phyloP scores from a whole-genome alignment of 2,888 invertebrate species.

The Mycogona germanica region DNA sequence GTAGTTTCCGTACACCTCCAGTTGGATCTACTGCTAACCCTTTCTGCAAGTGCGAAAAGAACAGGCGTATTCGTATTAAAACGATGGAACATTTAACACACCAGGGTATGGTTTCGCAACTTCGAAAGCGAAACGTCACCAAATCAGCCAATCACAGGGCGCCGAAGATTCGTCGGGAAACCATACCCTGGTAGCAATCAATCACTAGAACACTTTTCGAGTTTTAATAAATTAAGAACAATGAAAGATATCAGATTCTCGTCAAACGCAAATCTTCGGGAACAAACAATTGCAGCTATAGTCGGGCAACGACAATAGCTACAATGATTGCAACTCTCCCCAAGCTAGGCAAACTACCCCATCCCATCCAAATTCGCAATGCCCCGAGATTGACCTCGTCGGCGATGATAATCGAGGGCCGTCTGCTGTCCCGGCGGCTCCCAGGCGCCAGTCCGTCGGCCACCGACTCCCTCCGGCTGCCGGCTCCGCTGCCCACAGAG shows the following conservation, averaged over 20 bases:
- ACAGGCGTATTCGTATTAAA: not conserved
- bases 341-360: not conserved
- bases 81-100: too few relatives aligned
- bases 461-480: conserved; percentile 61
- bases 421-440: conserved; percentile 37
- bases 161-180: too few relatives aligned
- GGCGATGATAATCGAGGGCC: conserved; percentile 82
- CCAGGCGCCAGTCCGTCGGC: conserved; percentile 10
- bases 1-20: conserved; percentile 26
- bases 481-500: conserved; percentile 51
- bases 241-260: not conserved
- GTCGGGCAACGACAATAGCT: too few relatives aligned
- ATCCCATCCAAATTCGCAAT: not conserved
- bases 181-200: too few relatives aligned
- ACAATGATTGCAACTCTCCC: too few relatives aligned
- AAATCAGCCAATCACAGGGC: too few relatives aligned
- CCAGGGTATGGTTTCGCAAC: too few relatives aligned
- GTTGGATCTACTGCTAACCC: conserved; percentile 26
- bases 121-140: too few relatives aligned
- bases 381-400: conserved; percentile 61
- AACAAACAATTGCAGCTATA: not conserved
- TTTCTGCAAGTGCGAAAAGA: conserved; percentile 23
- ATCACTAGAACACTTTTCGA: not conserved
- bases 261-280: not conserved
- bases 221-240: not conserved